These are phyloP conservation scores for Oreotrochilus melanogaster DNA, from an alignment of 2,113 vertebrate genomes.

Conservation along the genomic window DNA sequence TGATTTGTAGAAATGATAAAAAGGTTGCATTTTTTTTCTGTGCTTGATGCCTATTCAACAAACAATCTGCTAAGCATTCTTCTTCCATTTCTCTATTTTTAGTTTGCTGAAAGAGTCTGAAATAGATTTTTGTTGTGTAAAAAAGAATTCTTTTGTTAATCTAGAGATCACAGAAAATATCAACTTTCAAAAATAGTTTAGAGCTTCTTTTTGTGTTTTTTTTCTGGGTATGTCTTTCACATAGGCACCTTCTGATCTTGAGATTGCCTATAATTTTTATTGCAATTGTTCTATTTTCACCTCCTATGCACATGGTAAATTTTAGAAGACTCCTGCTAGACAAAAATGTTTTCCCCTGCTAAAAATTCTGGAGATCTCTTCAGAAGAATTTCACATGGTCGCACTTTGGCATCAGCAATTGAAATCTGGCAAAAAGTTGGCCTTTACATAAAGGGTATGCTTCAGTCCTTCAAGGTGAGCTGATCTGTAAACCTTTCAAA, in stretches of 20 bases:
- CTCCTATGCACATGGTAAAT: neutral
- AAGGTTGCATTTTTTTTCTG: slow-evolving; percentile 30
- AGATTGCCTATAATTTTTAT: neutral
- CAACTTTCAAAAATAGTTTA: neutral
- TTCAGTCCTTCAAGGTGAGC: neutral
- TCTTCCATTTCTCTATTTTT: neutral
- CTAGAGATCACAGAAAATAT: neutral
- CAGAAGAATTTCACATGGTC: neutral
- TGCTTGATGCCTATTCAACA: slow-evolving; percentile 26
- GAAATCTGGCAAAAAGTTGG: neutral
- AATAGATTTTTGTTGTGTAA: neutral
- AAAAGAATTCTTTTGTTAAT: neutral
- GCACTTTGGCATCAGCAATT: rapidly evolving
- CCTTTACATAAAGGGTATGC: neutral
- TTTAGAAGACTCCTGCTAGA: neutral
- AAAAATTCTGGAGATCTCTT: neutral
- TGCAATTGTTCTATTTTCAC: neutral
- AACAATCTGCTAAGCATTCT: neutral
- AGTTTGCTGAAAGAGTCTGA: neutral
- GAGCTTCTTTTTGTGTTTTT: too few relatives aligned
- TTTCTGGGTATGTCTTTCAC: neutral
- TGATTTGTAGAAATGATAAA: slow-evolving; percentile 40
- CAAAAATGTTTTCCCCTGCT: neutral
- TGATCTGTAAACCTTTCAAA: neutral
- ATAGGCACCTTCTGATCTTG: neutral